Evolutionary conservation across 1,140 invertebrate genomes (phyloP).

Genomic region (Lepidotrigona ventralis): DNA sequence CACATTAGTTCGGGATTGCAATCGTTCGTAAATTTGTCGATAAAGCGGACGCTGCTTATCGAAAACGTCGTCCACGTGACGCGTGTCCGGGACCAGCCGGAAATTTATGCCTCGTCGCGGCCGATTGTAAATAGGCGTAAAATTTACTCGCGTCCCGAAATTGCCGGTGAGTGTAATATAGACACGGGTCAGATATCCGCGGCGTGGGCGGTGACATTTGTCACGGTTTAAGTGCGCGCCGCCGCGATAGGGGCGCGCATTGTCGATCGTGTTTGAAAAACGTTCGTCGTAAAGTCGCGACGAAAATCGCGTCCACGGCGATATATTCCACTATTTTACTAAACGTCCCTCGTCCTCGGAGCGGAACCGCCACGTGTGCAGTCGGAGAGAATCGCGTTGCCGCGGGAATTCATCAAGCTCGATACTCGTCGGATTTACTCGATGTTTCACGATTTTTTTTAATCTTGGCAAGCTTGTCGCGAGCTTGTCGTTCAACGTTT

Average conservation of each 20-base stretch:
- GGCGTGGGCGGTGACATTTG: conserved; percentile 65
- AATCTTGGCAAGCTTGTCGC: not conserved
- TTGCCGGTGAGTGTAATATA: conserved; percentile 50
- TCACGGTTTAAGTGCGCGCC: conserved; percentile 61
- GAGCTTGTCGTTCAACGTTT: not conserved
- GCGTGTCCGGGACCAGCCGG: not conserved
- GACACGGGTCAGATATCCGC: conserved; percentile 54
- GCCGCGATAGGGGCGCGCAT: conserved; percentile 59
- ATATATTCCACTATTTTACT: conserved; percentile 68
- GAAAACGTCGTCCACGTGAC: conserved; percentile 2
- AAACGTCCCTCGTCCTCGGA: conserved; percentile 32
- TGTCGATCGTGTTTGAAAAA: conserved; percentile 62
- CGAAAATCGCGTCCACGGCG: conserved; percentile 49
- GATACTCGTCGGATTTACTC: too few species aligned
- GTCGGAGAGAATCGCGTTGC: conserved; percentile 24
- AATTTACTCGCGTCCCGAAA: conserved; percentile 64
- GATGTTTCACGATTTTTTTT: not conserved
- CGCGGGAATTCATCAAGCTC: conserved; percentile 16
- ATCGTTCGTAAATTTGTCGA: not conserved
- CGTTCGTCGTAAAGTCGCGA: conserved; percentile 56
- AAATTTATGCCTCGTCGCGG: conserved; percentile 55
- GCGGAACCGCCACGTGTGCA: conserved; percentile 55
- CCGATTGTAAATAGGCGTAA: conserved; percentile 54
- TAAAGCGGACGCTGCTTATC: conserved; percentile 25
- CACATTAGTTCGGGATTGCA: not conserved